phyloP scores from a whole-genome alignment of 2,113 vertebrate genomes.

The Colistium nudipinnis region DNA sequence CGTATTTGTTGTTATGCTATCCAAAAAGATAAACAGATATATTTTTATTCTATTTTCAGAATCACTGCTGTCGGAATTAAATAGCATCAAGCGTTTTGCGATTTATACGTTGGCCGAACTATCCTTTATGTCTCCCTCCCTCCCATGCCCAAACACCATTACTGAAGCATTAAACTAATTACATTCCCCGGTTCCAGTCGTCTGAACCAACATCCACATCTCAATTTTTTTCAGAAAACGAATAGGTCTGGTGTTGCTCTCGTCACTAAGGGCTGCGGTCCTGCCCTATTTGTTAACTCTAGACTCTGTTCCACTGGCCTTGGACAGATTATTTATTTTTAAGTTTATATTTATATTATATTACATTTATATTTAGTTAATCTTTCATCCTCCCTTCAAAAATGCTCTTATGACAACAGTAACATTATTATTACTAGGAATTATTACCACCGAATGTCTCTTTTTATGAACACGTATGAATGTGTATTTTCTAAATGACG shows the following conservation, averaged over 20 bases:
- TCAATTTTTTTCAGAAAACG: constrained; percentile 20
- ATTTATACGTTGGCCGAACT: background rate
- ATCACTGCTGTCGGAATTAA: background rate
- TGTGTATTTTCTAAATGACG: no score
- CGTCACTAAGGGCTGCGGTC: constrained; percentile 3
- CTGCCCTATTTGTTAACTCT: background rate
- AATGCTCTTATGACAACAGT: constrained; percentile 7
- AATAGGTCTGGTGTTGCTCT: constrained; percentile 20
- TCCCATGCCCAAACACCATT: background rate
- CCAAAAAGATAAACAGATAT: background rate
- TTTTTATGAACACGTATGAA: no score
- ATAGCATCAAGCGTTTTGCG: background rate
- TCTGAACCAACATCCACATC: constrained; percentile 29
- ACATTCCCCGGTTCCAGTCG: constrained; percentile 31
- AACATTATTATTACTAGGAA: no score
- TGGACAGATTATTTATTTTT: background rate
- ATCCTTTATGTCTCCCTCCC: background rate
- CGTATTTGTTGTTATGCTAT: background rate
- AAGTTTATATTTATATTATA: no score
- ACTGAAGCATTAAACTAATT: constrained; percentile 30
- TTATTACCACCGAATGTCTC: no score
- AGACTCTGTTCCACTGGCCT: constrained; percentile 1
- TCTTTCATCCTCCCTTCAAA: constrained; percentile 11
- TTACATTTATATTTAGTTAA: no score
- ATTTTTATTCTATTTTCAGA: no score